Base-by-base conservation (phyloP, 2,113 vertebrate species). In the Murina feae region DNA sequence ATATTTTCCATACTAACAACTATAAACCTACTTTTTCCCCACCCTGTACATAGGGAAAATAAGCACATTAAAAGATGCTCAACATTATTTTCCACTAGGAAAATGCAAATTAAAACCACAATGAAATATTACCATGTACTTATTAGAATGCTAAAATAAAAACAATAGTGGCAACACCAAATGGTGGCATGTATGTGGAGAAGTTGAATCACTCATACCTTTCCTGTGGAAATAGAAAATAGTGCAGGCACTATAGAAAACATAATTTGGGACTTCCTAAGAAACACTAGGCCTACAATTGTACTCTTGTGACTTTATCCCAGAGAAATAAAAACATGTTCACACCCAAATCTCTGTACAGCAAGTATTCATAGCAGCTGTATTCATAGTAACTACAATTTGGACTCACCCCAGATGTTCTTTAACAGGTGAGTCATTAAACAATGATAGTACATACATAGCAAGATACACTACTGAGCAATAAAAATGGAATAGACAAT, bases 371-470 rank as follows among this genome's bases (percentile, higher is more conserved):
- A 72, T 10, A 66, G 11, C 28, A 71, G 23, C 23, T 63, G 63
- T 37, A 83, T 71, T 78, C n/a, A 25, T 30, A 49, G 75, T 37
- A 71, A 4, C 39, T 66, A n/a, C 84, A 83, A 44, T 42, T 30
- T n/a, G 6, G 13, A 28, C 42, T 30, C 44, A 88, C 18, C 30
- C 30, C 21, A 83, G 17, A 37, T 51, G 21, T 87, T 20, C 14
- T 58, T 84, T 18, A 37, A 6, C 5, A 63, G 30, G 30, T 44
- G 12, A 39, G 30, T 53, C 11, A 0, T 37, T 76, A 28, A 65
- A 44, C 32, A 84, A 32, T 4, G 8, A 8, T 7, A 9, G 21
- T 21, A 5, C 0, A 1, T 30, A 42, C 7, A 30, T 6, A 35
- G 5, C 11, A 20, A 16, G 35, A 25, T 63, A 37, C 20, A 32